Evolutionary conservation across 2,888 invertebrate genomes (phyloP), one percentile per base, ranked within the genome.

Genomic region (Limnephilus auricula): DNA sequence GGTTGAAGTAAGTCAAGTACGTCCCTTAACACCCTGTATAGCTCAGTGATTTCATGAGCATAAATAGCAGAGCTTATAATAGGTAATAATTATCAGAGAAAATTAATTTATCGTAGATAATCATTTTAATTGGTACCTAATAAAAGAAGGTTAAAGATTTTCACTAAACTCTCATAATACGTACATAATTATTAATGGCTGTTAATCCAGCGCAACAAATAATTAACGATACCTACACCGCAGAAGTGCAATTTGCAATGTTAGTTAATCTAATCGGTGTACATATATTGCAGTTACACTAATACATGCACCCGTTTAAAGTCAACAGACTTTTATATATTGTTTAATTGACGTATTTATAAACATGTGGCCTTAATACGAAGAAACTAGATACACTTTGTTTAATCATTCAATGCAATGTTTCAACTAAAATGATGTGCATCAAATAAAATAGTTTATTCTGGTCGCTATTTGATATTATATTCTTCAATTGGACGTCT

Each of bases 311-410:
- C 65, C 18, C 32, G 65, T 50, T 30, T 86, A 50, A 86, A 86
- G 4, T 31, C 32, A 65, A 65, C 18, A 65, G 86, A 37, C 40
- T 65, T 25, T 34, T 85, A 85, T 85, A 6, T 40, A 37, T 40
- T 65, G 86, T 31, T 86, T 86, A 86, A 86, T 86, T 86, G 86
- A 4, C 18, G 86, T 86, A 86, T 86, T 65, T 86, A 65, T 86
- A 86, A 40, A 65, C 86, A 65, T 25, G 65, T 65, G 86, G 86
- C 65, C 50, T 86, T 65, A 86, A 65, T 86, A 65, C 32, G n/a
- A 9, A 34, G 45, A 85, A 85, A 85, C 84, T 85, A 34, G 84
- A 85, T 40, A 85, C 82, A 32, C 82, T 40, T 40, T 12, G 12
- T 40, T 10, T 40, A 40, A 5, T 40, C 40, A 40, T 40, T 40